These are phyloP conservation scores for Quadriops clusia DNA, from an alignment of 2,888 invertebrate genomes.

Conservation along the genomic window DNA sequence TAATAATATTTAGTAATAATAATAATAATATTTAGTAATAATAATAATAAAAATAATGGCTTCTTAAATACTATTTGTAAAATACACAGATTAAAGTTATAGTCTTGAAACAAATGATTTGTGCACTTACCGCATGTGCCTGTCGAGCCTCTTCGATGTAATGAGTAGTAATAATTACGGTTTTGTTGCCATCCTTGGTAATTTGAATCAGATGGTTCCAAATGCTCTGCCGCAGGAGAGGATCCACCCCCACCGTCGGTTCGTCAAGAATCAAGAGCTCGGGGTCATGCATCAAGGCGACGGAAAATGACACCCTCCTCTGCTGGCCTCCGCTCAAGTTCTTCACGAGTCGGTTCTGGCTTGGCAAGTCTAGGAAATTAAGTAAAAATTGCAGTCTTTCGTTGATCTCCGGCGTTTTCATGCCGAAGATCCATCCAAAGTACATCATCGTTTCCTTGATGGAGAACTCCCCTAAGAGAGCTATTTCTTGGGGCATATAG, in stretches of 20 bases:
- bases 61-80: background rate
- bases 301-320: conserved; percentile 82
- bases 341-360: conserved; percentile 67
- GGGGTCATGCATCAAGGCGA: conserved; percentile 86
- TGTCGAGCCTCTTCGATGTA: conserved; percentile 92
- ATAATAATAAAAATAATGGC: background rate
- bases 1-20: conserved; percentile 1
- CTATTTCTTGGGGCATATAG: conserved; percentile 93
- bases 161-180: conserved; percentile 86
- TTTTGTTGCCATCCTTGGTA: conserved; percentile 80
- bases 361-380: conserved; percentile 83
- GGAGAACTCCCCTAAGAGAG: conserved; percentile 83
- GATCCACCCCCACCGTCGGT: conserved; percentile 89
- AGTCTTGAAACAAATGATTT: too few species aligned
- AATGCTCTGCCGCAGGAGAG: conserved; percentile 78
- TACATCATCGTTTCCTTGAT: conserved; percentile 93
- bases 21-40: background rate
- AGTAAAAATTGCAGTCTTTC: conserved; percentile 75
- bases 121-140: conserved; percentile 66
- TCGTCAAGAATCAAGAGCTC: conserved; percentile 85
- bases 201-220: conserved; percentile 90
- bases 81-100: background rate
- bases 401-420: conserved; percentile 70
- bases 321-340: conserved; percentile 85
- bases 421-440: conserved; percentile 92